Percentiles rank a stretch among this genome's conserved stretches.
Conservation (phyloP, 2,113 vertebrate species). For the Urocolius indicus region DNA sequence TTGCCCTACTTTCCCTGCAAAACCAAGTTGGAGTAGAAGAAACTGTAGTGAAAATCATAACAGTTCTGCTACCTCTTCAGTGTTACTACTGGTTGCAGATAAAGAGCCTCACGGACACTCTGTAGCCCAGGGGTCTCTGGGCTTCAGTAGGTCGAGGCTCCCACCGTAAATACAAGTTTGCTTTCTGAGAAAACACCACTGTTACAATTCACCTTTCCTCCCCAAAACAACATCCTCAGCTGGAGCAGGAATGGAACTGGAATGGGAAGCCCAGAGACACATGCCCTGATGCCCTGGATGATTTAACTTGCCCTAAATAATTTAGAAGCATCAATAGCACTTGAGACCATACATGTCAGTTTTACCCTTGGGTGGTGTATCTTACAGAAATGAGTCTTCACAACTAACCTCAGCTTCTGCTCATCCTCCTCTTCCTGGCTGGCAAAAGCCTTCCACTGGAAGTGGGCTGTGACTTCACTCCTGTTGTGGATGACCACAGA, state of each 20-base stretch:
- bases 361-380: too few relatives aligned
- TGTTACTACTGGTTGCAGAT: background rate
- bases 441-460: conserved; percentile 83
- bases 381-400: background rate
- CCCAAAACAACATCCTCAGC: background rate
- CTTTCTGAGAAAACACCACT: background rate
- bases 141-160: background rate
- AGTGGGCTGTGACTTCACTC: conserved; percentile 80
- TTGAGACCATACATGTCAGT: rapidly evolving
- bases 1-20: background rate
- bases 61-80: background rate
- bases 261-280: background rate
- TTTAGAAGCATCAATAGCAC: background rate
- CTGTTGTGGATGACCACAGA: conserved; percentile 80
- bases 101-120: rapidly evolving
- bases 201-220: background rate
- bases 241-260: background rate
- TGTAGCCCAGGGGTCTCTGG: background rate
- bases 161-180: background rate
- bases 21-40: background rate
- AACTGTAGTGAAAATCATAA: background rate
- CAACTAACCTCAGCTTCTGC: conserved; percentile 75
- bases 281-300: background rate
- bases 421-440: conserved; percentile 79
- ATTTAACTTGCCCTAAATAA: background rate